These are phyloP conservation scores for Tragelaphus imberbis DNA, from an alignment of 2,113 vertebrate species.

Conservation along the genomic window DNA sequence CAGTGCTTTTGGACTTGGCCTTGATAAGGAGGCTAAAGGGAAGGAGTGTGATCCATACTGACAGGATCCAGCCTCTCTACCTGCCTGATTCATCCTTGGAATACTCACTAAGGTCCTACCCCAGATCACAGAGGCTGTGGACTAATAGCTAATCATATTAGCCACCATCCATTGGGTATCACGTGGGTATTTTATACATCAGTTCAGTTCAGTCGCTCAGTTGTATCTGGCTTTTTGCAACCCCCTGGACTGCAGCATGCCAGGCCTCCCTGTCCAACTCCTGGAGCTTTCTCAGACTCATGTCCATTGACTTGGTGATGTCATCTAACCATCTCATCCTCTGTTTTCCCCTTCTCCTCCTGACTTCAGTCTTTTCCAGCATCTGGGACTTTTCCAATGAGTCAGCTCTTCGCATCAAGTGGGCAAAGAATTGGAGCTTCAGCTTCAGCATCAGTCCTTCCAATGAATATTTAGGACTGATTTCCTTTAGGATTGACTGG, in stretches of 20 bases:
- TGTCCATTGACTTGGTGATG: neutral
- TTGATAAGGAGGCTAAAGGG: neutral
- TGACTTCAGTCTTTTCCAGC: neutral
- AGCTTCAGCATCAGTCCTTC: neutral
- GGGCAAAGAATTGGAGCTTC: neutral
- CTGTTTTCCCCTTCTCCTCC: neutral
- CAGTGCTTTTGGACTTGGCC: neutral
- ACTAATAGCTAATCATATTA: neutral
- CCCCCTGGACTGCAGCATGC: neutral
- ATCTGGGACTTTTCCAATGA: neutral
- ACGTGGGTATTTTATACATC: neutral
- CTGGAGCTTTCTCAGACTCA: neutral
- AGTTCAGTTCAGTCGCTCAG: neutral
- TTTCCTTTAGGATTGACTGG: neutral
- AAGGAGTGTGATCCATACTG: neutral
- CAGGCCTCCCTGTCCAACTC: neutral
- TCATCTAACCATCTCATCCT: neutral
- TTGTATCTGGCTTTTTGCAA: neutral
- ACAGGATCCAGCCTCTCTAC: neutral
- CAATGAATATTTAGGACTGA: neutral
- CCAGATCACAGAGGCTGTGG: neutral
- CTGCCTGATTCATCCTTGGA: neutral
- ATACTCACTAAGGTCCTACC: neutral
- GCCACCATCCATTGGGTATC: neutral
- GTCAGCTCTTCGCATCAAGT: neutral